phyloP scores from a whole-genome alignment of 2,113 vertebrate genomes.

The Zingel zingel region DNA sequence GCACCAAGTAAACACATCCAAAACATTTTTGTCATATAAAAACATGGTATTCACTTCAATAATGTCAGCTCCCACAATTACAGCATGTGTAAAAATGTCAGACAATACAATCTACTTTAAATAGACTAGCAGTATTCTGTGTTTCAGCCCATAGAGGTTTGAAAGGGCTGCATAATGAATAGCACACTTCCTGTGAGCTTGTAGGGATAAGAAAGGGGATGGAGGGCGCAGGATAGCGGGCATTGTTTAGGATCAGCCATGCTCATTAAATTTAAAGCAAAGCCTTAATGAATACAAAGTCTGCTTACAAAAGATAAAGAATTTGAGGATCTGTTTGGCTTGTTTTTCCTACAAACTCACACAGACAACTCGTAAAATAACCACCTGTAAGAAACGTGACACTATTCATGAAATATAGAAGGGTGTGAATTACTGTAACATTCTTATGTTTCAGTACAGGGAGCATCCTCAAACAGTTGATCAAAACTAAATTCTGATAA shows the following conservation, averaged over 20 bases:
- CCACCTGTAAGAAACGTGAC: slow-evolving; percentile 58
- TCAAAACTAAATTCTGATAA: slow-evolving; percentile 31
- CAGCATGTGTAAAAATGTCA: slow-evolving; percentile 61
- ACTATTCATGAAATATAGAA: slow-evolving; percentile 79
- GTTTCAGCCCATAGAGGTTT: slow-evolving; percentile 40
- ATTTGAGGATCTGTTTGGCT: not conserved
- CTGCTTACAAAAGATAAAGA: not conserved
- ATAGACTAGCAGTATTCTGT: slow-evolving; percentile 54
- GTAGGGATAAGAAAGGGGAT: slow-evolving; percentile 53
- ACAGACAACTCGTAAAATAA: not conserved
- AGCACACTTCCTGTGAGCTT: slow-evolving; percentile 75
- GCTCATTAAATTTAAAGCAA: slow-evolving; percentile 69
- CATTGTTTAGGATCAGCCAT: slow-evolving; percentile 72
- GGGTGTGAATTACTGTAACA: slow-evolving; percentile 50
- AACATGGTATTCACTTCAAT: slow-evolving; percentile 15
- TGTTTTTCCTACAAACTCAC: not conserved
- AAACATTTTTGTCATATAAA: slow-evolving; percentile 11
- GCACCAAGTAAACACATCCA: slow-evolving; percentile 6
- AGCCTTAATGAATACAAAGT: slow-evolving; percentile 39
- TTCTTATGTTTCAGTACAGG: slow-evolving; percentile 49
- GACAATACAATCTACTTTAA: slow-evolving; percentile 62
- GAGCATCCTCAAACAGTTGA: slow-evolving; percentile 24
- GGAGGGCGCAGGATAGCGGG: slow-evolving; percentile 49
- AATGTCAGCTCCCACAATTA: slow-evolving; percentile 36
- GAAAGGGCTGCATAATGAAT: slow-evolving; percentile 65